Evolutionary conservation across 1,140 invertebrate species (phyloP).

Genomic region (Rhopalosiphum padi): DNA sequence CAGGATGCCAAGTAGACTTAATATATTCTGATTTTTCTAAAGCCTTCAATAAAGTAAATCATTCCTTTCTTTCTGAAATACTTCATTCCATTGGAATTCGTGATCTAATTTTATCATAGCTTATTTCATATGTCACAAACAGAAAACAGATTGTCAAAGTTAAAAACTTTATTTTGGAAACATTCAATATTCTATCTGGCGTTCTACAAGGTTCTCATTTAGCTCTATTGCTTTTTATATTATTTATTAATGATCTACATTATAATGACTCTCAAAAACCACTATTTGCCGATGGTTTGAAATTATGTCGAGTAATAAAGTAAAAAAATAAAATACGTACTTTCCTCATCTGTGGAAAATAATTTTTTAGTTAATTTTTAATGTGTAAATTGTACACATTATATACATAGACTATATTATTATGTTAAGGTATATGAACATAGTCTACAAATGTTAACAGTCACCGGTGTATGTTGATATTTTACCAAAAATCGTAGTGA

Average conservation of each 20-base stretch:
- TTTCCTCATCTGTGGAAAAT: too few species aligned
- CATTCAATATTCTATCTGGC: neutral
- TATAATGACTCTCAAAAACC: neutral
- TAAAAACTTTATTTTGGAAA: neutral
- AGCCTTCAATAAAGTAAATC: constrained; percentile 21
- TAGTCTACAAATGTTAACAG: too few species aligned
- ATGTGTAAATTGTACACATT: too few species aligned
- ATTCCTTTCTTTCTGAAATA: neutral
- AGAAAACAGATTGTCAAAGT: neutral
- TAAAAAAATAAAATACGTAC: too few species aligned
- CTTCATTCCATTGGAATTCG: neutral
- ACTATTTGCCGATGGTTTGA: neutral
- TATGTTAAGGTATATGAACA: too few species aligned
- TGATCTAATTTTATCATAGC: neutral
- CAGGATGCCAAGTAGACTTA: neutral
- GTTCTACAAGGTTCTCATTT: neutral
- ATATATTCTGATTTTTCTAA: constrained; percentile 9
- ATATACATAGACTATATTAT: too few species aligned
- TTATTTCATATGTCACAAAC: neutral
- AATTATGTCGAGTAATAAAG: neutral
- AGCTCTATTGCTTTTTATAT: neutral
- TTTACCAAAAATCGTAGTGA: too few species aligned
- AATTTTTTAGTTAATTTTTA: too few species aligned
- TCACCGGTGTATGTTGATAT: too few species aligned
- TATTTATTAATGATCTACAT: constrained; percentile 16